phyloP scores from a whole-genome alignment of 2,888 invertebrate genomes.

The Cheilosia variabilis region DNA sequence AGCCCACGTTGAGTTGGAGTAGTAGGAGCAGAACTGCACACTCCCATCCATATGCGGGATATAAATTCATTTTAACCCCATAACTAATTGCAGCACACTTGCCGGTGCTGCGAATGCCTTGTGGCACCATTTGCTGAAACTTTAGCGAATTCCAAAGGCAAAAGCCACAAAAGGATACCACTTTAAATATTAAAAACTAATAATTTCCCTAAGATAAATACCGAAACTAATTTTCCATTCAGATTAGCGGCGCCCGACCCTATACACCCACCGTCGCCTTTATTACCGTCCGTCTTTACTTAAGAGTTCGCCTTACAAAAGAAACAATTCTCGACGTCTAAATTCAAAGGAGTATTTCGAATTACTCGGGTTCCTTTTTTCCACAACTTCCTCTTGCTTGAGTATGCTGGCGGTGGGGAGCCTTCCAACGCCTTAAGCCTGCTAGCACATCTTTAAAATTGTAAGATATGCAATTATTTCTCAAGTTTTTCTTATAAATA shows the following conservation, averaged over 20 bases:
- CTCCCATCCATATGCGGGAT: neutral
- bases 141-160: slow-evolving; percentile 38
- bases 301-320: slow-evolving; percentile 64
- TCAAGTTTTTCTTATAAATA: slow-evolving; percentile 77
- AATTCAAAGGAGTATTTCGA: slow-evolving; percentile 73
- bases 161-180: slow-evolving; percentile 70
- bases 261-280: neutral
- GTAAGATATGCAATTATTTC: slow-evolving; percentile 83
- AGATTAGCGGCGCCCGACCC: slow-evolving; percentile 56
- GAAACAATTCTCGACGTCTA: slow-evolving; percentile 64
- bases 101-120: slow-evolving; percentile 30
- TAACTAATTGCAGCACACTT: slow-evolving; percentile 43
- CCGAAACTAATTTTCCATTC: slow-evolving; percentile 73
- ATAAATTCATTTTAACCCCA: slow-evolving; percentile 21
- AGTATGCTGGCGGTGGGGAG: slow-evolving; percentile 13
- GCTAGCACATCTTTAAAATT: slow-evolving; percentile 79
- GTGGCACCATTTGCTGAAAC: slow-evolving; percentile 36
- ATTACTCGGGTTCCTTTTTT: slow-evolving; percentile 51
- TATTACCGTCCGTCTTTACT: slow-evolving; percentile 41
- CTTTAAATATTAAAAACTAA: slow-evolving; percentile 75
- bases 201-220: slow-evolving; percentile 74
- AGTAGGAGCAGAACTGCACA: neutral
- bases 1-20: neutral
- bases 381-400: neutral
- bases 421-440: slow-evolving; percentile 42